Evolutionary conservation across 2,888 invertebrate species (phyloP).

Genomic region (Pyrgus malvae): DNA sequence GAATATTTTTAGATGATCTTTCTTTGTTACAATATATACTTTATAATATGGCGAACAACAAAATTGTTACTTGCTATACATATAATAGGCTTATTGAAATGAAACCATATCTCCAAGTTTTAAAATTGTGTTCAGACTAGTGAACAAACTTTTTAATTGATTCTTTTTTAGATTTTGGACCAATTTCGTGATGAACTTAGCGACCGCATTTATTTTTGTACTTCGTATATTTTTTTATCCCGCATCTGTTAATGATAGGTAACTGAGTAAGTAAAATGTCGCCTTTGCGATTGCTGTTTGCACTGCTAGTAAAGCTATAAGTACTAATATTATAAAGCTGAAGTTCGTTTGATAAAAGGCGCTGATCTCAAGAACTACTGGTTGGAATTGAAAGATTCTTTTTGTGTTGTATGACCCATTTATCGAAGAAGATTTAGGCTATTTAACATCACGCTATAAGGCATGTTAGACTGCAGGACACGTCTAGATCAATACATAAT

Average conservation of each 20-base stretch:
- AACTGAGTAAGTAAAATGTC: conserved; percentile 16
- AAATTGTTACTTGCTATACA: conserved; percentile 52
- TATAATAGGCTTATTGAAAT: conserved; percentile 57
- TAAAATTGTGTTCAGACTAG: conserved; percentile 42
- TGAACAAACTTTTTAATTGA: conserved; percentile 30
- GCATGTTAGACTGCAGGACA: no score
- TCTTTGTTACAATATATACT: conserved; percentile 69
- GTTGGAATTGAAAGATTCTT: no score
- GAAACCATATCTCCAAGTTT: conserved; percentile 49
- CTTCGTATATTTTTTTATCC: conserved; percentile 40
- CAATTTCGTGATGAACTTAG: conserved; percentile 49
- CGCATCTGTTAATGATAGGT: conserved; percentile 30
- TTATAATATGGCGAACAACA: conserved; percentile 49
- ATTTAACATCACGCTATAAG: no score
- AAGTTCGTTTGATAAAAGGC: no score
- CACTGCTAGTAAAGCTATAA: no score
- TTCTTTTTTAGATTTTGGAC: conserved; percentile 55
- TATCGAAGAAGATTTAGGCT: no score
- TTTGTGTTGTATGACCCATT: no score
- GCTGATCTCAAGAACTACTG: no score
- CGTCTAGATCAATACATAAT: no score
- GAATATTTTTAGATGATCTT: conserved; percentile 79
- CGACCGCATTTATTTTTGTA: conserved; percentile 48
- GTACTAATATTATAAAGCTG: no score
- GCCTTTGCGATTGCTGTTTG: neutral